Conservation (phyloP, 2,113 vertebrate genomes). For the Rhodinocichla rosea region DNA sequence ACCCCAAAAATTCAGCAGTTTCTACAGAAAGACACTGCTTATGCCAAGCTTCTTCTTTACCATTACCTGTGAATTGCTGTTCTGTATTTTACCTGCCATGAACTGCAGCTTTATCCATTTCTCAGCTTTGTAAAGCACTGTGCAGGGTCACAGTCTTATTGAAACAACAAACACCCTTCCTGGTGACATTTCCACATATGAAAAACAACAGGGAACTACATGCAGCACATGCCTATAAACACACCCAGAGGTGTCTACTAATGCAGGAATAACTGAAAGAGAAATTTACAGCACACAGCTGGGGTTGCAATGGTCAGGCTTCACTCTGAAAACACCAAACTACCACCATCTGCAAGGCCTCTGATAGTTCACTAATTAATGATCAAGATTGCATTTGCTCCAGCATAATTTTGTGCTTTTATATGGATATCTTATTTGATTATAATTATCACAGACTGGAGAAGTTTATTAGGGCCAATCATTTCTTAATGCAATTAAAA, state of each 20-base stretch:
- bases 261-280: not conserved
- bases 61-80: not conserved
- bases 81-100: not conserved
- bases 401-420: constrained; percentile 66
- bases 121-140: not conserved
- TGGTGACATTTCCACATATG: not conserved
- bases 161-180: not conserved
- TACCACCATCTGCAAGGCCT: constrained; percentile 43
- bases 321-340: constrained; percentile 7
- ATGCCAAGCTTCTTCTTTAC: not conserved
- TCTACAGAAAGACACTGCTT: not conserved
- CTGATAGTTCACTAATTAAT: constrained; percentile 71
- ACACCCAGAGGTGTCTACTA: not conserved
- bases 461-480: constrained; percentile 74
- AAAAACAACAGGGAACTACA: not conserved
- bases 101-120: not conserved
- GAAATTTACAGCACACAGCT: not conserved
- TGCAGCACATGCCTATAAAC: not conserved
- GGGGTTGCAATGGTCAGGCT: not conserved
- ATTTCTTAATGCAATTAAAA: constrained; percentile 75
- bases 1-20: not conserved
- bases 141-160: not conserved
- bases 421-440: constrained; percentile 70
- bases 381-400: constrained; percentile 70
- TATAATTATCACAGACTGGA: constrained; percentile 73